Conservation (phyloP, 2,797 vertebrate species). For the Melanotaenia trifasciata region DNA sequence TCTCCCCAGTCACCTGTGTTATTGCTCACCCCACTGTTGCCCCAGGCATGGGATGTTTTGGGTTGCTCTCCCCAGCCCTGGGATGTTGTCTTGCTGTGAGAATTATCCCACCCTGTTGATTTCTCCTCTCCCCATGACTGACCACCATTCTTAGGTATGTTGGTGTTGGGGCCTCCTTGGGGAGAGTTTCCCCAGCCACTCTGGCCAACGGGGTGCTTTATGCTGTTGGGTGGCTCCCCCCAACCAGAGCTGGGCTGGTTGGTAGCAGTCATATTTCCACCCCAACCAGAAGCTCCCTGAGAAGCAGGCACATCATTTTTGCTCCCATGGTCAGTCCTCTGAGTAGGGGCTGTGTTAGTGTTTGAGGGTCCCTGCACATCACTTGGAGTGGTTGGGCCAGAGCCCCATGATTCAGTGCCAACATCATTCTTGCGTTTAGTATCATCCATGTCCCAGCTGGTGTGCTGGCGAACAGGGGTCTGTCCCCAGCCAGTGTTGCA, state of each 20-base stretch:
- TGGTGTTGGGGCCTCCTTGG: conserved; percentile 86
- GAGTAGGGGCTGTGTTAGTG: conserved; percentile 79
- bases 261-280: conserved; percentile 75
- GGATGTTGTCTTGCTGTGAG: conserved; percentile 87
- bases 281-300: conserved; percentile 92
- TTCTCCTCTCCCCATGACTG: conserved; percentile 95
- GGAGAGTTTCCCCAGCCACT: conserved; percentile 91
- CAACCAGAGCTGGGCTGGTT: conserved; percentile 87
- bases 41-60: conserved; percentile 91
- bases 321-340: conserved; percentile 89
- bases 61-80: conserved; percentile 93
- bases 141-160: conserved; percentile 82
- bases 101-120: conserved; percentile 89
- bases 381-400: conserved; percentile 80
- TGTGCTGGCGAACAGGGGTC: conserved; percentile 98
- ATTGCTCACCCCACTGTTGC: conserved; percentile 84
- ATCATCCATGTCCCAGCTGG: conserved; percentile 93
- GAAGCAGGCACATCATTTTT: conserved; percentile 92
- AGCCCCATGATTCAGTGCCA: conserved; percentile 87
- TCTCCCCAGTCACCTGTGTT: conserved; percentile 88
- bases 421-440: conserved; percentile 89
- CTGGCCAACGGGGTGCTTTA: conserved; percentile 89
- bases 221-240: conserved; percentile 86
- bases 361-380: conserved; percentile 85
- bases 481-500: conserved; percentile 99